Conservation (phyloP, 2,888 invertebrate species). For the Scaptodrosophila latifasciaeformis region DNA sequence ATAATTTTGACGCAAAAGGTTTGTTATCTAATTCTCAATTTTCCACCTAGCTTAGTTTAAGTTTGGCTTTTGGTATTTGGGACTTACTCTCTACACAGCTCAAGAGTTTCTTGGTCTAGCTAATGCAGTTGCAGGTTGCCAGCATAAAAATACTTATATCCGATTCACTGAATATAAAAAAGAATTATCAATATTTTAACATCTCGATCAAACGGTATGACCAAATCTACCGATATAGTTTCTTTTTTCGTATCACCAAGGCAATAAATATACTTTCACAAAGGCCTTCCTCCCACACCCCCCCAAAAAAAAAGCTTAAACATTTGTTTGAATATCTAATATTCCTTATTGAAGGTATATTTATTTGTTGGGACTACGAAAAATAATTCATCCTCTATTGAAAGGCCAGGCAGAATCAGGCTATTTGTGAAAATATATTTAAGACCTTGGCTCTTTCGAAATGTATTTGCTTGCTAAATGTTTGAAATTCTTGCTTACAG, state of each 20-base stretch:
- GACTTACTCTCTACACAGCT: slow-evolving; percentile 35
- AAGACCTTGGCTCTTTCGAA: slow-evolving; percentile 33
- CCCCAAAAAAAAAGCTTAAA: background rate
- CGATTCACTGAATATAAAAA: slow-evolving; percentile 15
- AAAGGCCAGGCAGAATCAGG: too few species aligned
- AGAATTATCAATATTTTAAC: slow-evolving; percentile 19
- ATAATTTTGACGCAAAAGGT: slow-evolving; percentile 94
- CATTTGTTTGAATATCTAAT: background rate
- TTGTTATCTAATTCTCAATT: slow-evolving; percentile 46
- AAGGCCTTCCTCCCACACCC: slow-evolving; percentile 11
- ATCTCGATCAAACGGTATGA: slow-evolving; percentile 46
- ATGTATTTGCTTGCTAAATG: slow-evolving; percentile 1
- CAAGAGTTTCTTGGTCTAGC: slow-evolving; percentile 55
- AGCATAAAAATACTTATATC: background rate
- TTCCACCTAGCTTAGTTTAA: background rate
- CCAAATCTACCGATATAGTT: slow-evolving; percentile 17
- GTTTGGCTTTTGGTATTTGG: background rate
- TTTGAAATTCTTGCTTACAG: slow-evolving; percentile 45
- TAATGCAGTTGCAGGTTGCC: background rate
- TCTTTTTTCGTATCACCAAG: slow-evolving; percentile 34
- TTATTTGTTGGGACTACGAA: slow-evolving; percentile 45
- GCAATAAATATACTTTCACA: slow-evolving; percentile 67
- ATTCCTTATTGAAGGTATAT: slow-evolving; percentile 43
- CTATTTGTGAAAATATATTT: slow-evolving; percentile 60
- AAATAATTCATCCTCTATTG: slow-evolving; percentile 10